Conservation (phyloP, 2,113 vertebrate genomes). For the Sylvia atricapilla region DNA sequence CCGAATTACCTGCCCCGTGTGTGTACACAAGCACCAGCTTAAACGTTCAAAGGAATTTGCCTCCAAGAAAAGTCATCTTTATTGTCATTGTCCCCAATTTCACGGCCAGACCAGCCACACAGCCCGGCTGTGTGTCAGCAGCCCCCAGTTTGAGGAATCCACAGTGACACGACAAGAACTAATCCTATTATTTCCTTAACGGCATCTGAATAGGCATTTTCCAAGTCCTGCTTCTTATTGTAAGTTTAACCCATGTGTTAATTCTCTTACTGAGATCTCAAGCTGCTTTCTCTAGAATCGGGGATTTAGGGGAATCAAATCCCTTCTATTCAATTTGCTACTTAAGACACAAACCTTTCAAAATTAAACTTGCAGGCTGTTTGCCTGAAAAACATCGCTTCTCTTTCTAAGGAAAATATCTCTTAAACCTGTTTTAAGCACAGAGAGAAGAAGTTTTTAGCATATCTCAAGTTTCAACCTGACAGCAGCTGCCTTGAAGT, state of each 20-base stretch:
- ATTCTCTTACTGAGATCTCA: conserved; percentile 64
- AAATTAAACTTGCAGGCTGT: conserved; percentile 9
- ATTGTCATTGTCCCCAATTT: conserved; percentile 25
- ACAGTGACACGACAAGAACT: conserved; percentile 48
- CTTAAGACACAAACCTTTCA: conserved; percentile 37
- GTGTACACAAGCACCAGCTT: neutral
- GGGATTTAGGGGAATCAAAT: conserved; percentile 53
- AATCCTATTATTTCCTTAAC: conserved; percentile 64
- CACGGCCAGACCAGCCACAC: neutral
- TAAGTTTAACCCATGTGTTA: conserved; percentile 56
- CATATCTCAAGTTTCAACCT: neutral
- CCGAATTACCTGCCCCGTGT: neutral
- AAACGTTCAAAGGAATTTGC: neutral
- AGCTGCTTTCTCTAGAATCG: conserved; percentile 40
- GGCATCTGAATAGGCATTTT: conserved; percentile 47
- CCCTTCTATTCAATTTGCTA: conserved; percentile 19
- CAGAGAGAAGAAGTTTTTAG: neutral
- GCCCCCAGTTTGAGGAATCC: neutral
- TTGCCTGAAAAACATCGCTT: neutral
- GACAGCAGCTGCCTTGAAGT: neutral
- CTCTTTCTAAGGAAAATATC: neutral
- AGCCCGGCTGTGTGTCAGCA: neutral
- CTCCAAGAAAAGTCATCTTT: neutral
- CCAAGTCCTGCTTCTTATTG: conserved; percentile 30
- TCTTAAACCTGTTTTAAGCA: neutral